Conservation (phyloP, 1,140 invertebrate species). For the Thaumetopoea pityocampa region DNA sequence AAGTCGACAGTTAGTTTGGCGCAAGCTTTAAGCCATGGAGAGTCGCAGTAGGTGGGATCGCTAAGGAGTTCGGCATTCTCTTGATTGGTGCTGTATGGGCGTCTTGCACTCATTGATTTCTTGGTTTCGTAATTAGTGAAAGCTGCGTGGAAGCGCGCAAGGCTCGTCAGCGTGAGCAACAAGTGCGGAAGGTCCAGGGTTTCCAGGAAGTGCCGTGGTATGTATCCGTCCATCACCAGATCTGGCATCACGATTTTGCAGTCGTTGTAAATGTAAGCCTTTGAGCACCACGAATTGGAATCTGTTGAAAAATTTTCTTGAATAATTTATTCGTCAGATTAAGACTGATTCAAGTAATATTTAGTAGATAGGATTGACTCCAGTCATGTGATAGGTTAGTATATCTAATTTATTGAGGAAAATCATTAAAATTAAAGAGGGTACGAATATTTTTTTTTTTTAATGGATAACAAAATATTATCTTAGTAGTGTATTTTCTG, state of each 20-base stretch:
- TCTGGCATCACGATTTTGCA: constrained; percentile 47
- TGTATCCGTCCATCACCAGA: constrained; percentile 36
- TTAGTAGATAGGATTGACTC: too few relatives aligned
- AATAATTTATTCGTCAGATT: too few relatives aligned
- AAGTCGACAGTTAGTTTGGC: constrained; percentile 41
- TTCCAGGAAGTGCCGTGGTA: constrained; percentile 16
- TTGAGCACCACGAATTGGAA: constrained; percentile 34
- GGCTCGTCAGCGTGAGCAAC: constrained; percentile 18
- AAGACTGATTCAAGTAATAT: too few relatives aligned
- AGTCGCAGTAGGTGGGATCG: constrained; percentile 40
- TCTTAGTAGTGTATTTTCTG: too few relatives aligned
- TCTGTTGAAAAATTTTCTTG: too few relatives aligned
- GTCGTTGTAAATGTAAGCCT: constrained; percentile 41
- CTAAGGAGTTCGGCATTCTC: constrained; percentile 25
- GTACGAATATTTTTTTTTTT: too few relatives aligned
- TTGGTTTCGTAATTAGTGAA: constrained; percentile 41
- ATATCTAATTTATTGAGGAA: too few relatives aligned
- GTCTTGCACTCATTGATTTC: constrained; percentile 11
- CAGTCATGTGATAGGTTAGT: too few relatives aligned
- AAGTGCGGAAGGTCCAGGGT: constrained; percentile 40
- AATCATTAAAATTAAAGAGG: too few relatives aligned
- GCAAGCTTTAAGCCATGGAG: constrained; percentile 36
- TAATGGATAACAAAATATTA: too few relatives aligned
- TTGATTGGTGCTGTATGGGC: constrained; percentile 23
- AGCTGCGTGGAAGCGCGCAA: constrained; percentile 56